phyloP scores from a whole-genome alignment of 2,113 vertebrate species.

The Cynocephalus volans region DNA sequence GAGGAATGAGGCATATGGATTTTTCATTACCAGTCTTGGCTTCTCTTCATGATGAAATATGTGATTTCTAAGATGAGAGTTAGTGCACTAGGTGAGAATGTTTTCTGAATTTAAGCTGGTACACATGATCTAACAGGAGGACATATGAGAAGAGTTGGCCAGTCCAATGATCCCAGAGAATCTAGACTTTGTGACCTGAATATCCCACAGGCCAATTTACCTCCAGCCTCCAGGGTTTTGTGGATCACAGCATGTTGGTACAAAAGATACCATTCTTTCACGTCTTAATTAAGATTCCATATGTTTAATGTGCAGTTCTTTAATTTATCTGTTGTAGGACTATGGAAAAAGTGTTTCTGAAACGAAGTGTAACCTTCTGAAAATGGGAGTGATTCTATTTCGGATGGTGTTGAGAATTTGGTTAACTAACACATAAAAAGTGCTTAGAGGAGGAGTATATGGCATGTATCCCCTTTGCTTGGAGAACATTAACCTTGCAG shows the following conservation, averaged over 20 bases:
- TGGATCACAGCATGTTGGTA: not conserved
- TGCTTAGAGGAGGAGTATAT: not conserved
- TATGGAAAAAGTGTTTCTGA: not conserved
- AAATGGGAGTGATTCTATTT: not conserved
- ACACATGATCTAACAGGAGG: not conserved
- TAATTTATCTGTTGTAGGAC: not conserved
- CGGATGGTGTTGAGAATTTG: not conserved
- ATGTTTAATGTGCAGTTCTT: not conserved
- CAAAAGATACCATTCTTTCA: too few relatives aligned
- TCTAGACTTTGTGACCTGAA: not conserved
- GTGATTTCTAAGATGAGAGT: not conserved
- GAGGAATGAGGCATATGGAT: fast-evolving
- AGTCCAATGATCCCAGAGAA: too few relatives aligned
- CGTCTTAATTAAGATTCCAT: not conserved
- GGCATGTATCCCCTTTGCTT: fast-evolving
- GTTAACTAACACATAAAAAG: not conserved
- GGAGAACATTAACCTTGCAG: not conserved
- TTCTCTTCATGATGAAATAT: not conserved
- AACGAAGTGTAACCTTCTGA: not conserved
- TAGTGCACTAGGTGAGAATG: too few relatives aligned
- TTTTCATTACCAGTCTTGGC: not conserved
- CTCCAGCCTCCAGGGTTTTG: not conserved
- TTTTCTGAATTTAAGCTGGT: too few relatives aligned
- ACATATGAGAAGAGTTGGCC: fast-evolving
- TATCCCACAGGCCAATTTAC: not conserved